Conservation (phyloP, 2,113 vertebrate genomes). For the Trogon melanurus region DNA sequence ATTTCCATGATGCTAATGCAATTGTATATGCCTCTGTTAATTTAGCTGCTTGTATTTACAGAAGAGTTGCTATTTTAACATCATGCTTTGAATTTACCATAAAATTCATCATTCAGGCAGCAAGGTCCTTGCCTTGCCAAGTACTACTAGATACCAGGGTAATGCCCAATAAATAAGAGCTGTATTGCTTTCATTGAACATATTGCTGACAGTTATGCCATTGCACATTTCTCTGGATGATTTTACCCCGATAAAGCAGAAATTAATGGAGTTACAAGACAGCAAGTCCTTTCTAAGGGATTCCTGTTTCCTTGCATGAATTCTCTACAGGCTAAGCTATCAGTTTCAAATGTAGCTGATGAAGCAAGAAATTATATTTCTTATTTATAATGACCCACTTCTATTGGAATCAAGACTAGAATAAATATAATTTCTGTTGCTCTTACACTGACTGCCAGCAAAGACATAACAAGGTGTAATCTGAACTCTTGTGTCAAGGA, state of each 20-base stretch:
- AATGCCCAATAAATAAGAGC: background rate
- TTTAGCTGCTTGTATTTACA: background rate
- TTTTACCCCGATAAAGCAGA: conserved; percentile 1
- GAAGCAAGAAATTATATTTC: background rate
- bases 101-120: background rate
- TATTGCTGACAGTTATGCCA: background rate
- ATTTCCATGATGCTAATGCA: background rate
- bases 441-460: background rate
- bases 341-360: conserved; percentile 1
- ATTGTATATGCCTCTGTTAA: background rate
- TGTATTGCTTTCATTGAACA: background rate
- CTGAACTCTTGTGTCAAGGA: background rate
- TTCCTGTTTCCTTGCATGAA: background rate
- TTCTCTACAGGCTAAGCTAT: background rate
- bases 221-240: background rate
- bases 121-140: background rate
- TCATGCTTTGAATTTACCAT: background rate
- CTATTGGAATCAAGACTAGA: background rate
- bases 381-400: background rate
- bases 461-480: background rate
- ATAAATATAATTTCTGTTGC: conserved; percentile 10
- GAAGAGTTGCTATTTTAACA: background rate
- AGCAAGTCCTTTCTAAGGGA: background rate
- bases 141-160: background rate
- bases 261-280: background rate